Base-by-base conservation (phyloP, 1,140 invertebrate genomes). In the Apis mellifera region DNA sequence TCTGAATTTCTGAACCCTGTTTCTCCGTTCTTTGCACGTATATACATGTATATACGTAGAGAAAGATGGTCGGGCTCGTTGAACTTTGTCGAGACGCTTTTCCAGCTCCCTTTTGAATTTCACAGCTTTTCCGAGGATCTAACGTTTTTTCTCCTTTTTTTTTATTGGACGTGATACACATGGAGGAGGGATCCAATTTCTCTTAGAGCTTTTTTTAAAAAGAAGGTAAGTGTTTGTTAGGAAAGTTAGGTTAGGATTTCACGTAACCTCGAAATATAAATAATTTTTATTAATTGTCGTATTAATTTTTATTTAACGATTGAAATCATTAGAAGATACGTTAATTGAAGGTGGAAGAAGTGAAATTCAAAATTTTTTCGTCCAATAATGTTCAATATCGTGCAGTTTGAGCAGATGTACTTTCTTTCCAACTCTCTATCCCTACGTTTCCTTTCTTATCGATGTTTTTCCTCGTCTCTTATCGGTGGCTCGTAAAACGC, bases 41-140 rank as follows among this genome's bases (percentile, higher is more conserved):
- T 42, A 42, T 23, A 42, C 60, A n/a, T n/a, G 57, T 9, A 19
- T 11, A 13, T n/a, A 19, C 19, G 48, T 19, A 17, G 48, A 72
- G 57, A n/a, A 0, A 42, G 76, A 55, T 42, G 55, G 32, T 69
- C 54, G 70, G 21, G 42, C 68, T 42, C 55, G 26, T 71, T 83
- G 74, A 83, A 86, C 79, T 83, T 85, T 76, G 48, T n/a, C 62
- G 15, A 52, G 42, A 68, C 72, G 64, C 64, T 69, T 82, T 76
- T 68, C 79, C 72, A 68, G 71, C 17, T 62, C 64, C 48, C 54
- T 76, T 26, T 75, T 8, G 19, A 81, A 59, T 59, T 82, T 82
- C 78, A 75, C 4, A 42, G 59, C 32, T 54, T 81, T 50, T 57
- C 19, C 60, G 4, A 23, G 60, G 17, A 48, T 32, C n/a, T 23